Evolutionary conservation across 1,140 invertebrate genomes (phyloP).

Genomic region (Drosophila triauraria): DNA sequence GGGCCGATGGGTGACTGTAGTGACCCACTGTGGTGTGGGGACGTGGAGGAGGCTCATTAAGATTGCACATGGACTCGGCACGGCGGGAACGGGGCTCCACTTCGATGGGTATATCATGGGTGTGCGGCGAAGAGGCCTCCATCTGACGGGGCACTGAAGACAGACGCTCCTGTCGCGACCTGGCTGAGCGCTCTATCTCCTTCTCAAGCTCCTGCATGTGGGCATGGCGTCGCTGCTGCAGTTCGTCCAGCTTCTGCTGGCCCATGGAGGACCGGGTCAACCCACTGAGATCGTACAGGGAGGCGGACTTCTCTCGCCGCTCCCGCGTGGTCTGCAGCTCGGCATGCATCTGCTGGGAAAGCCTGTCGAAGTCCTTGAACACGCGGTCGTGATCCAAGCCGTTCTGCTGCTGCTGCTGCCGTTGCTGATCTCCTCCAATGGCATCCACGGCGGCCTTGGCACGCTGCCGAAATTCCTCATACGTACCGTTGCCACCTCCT

Average conservation of each 20-base stretch:
- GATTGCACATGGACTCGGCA: slow-evolving; percentile 75
- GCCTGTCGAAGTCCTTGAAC: slow-evolving; percentile 82
- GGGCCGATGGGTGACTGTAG: slow-evolving; percentile 29
- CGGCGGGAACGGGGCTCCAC: slow-evolving; percentile 52
- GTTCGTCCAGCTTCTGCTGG: slow-evolving; percentile 54
- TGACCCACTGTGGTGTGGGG: slow-evolving; percentile 65
- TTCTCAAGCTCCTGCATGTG: slow-evolving; percentile 77
- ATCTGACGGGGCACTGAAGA: slow-evolving; percentile 59
- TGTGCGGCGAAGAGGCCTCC: slow-evolving; percentile 23
- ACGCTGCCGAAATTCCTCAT: slow-evolving; percentile 85
- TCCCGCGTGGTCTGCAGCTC: slow-evolving; percentile 70
- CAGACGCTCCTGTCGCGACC: slow-evolving; percentile 60
- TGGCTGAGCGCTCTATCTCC: slow-evolving; percentile 72
- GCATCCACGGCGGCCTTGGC: slow-evolving; percentile 78
- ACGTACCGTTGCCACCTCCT: slow-evolving; percentile 49
- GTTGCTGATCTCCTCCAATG: slow-evolving; percentile 29
- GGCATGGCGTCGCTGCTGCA: slow-evolving; percentile 67
- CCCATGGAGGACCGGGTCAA: slow-evolving; percentile 20
- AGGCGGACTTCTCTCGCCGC: slow-evolving; percentile 66
- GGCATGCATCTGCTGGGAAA: slow-evolving; percentile 74
- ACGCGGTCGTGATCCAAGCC: slow-evolving; percentile 75
- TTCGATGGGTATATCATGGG: slow-evolving; percentile 68
- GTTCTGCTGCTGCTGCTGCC: slow-evolving; percentile 20
- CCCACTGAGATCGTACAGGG: slow-evolving; percentile 76
- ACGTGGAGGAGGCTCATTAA: slow-evolving; percentile 43